phyloP scores from a whole-genome alignment of 2,888 invertebrate genomes.

The Temnothorax ravouxi region DNA sequence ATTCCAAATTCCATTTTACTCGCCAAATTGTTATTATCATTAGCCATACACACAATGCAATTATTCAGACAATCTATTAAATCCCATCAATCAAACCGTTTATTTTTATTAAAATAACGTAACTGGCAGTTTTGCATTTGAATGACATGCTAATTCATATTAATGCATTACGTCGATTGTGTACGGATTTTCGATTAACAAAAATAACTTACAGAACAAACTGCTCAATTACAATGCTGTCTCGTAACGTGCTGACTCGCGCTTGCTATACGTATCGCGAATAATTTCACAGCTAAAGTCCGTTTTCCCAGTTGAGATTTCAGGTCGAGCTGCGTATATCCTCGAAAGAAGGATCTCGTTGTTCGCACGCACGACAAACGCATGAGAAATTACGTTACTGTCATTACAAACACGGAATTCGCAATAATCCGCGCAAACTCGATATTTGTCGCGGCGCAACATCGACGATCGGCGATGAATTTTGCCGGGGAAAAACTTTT shows the following conservation, averaged over 20 bases:
- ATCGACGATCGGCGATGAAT: not conserved
- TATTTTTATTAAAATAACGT: constrained; percentile 31
- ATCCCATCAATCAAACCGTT: not conserved
- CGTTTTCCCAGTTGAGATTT: constrained; percentile 55
- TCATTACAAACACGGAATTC: not conserved
- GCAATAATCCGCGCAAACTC: not conserved
- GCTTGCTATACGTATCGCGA: not conserved
- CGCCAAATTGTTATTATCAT: not conserved
- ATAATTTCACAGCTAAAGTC: not conserved
- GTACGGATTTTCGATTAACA: not conserved
- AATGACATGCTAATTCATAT: constrained; percentile 16
- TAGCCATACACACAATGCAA: constrained; percentile 2
- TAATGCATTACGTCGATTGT: not conserved
- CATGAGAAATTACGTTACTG: not conserved
- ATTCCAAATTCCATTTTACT: not conserved
- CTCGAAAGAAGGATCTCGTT: constrained; percentile 61
- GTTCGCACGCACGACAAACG: constrained; percentile 64
- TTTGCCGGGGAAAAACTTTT: not conserved
- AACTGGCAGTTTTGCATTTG: constrained; percentile 10
- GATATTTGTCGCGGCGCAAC: not conserved
- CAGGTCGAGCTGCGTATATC: constrained; percentile 49
- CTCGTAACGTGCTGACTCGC: too few relatives aligned
- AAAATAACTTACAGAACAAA: constrained; percentile 2
- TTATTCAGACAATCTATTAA: constrained; percentile 18
- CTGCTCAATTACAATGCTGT: not conserved